Conservation (phyloP, 1,140 invertebrate species). For the Scaptomyza graminum region DNA sequence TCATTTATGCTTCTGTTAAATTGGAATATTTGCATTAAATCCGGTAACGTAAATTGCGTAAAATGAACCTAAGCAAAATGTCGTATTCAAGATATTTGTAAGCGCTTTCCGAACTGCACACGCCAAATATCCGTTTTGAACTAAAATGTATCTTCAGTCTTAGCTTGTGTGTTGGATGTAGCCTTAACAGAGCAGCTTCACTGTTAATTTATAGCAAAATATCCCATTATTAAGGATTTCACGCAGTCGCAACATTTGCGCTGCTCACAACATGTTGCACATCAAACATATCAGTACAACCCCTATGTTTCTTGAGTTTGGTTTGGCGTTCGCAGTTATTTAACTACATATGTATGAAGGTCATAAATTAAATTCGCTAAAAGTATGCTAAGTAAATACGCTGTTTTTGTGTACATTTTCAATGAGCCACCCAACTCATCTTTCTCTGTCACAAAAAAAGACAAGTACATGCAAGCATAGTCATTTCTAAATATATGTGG, state of each 20-base stretch:
- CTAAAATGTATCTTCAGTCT: constrained; percentile 18
- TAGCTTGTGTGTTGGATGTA: neutral
- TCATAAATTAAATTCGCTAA: neutral
- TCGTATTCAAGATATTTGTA: neutral
- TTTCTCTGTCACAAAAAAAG: neutral
- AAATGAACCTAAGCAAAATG: neutral
- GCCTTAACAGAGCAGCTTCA: neutral
- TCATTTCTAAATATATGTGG: constrained; percentile 5
- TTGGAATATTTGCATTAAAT: too few relatives aligned
- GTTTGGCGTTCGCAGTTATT: constrained; percentile 16
- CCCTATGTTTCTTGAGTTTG: neutral
- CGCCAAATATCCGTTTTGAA: constrained; percentile 27
- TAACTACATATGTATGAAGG: neutral
- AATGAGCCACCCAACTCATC: constrained; percentile 7
- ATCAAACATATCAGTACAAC: neutral
- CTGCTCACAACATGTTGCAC: constrained; percentile 15
- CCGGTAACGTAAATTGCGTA: neutral
- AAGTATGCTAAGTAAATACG: constrained; percentile 25
- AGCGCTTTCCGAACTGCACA: constrained; percentile 13
- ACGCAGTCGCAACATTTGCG: neutral
- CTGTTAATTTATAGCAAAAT: constrained; percentile 13
- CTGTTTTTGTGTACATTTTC: constrained; percentile 17
- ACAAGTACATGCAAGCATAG: neutral
- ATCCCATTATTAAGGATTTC: neutral
- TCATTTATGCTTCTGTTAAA: too few relatives aligned